phyloP scores from a whole-genome alignment of 2,113 vertebrate genomes.

The Pristiophorus japonicus region DNA sequence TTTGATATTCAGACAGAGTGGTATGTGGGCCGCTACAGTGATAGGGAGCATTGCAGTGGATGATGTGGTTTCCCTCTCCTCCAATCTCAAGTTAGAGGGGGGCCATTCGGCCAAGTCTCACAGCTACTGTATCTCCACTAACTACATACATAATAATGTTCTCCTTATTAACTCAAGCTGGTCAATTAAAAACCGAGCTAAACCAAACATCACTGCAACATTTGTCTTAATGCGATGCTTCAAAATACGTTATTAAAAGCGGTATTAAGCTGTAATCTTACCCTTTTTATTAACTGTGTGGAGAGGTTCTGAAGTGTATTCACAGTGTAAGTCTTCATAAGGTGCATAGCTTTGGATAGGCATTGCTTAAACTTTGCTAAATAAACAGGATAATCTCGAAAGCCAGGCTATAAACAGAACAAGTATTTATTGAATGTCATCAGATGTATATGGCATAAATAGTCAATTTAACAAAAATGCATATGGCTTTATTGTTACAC shows the following conservation, averaged over 20 bases:
- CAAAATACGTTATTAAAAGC: too few species aligned
- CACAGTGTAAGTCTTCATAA: slow-evolving; percentile 87
- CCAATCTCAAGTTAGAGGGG: neutral
- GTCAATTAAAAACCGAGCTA: neutral
- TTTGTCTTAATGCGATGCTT: neutral
- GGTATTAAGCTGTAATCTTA: too few species aligned
- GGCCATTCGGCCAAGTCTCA: neutral
- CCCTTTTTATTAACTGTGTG: slow-evolving; percentile 84
- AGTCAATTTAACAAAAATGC: neutral
- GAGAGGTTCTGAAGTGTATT: slow-evolving; percentile 89
- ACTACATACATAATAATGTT: neutral
- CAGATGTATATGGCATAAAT: neutral
- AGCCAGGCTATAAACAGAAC: slow-evolving; percentile 74
- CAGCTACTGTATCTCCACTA: neutral
- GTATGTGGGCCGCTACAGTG: neutral
- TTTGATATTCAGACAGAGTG: neutral
- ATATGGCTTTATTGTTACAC: too few species aligned
- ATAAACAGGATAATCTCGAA: slow-evolving; percentile 93
- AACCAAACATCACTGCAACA: neutral
- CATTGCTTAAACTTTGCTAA: slow-evolving; percentile 88
- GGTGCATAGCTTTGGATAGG: slow-evolving; percentile 92
- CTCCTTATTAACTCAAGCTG: neutral
- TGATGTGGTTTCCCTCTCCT: neutral
- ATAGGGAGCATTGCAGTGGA: neutral
- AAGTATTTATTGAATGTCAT: neutral